Evolutionary conservation across 2,888 invertebrate genomes (phyloP).

Genomic region (Drosophila hawaiiensis): DNA sequence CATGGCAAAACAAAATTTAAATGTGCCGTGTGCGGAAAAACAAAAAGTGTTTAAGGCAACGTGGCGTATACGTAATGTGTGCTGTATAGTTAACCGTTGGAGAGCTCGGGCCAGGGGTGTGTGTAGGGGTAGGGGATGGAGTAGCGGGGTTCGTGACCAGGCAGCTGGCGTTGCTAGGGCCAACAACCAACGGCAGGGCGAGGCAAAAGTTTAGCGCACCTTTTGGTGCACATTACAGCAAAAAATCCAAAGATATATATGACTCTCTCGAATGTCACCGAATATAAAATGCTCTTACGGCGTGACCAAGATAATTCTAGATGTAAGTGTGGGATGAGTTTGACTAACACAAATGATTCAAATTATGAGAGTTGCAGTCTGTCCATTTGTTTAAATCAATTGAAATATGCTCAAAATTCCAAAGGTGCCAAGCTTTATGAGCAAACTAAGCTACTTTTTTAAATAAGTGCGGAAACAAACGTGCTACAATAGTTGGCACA

Average conservation of each 20-base stretch:
- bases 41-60: constrained; percentile 78
- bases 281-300: constrained; percentile 2
- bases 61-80: constrained; percentile 75
- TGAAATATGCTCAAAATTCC: not conserved
- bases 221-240: constrained; percentile 59
- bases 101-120: not conserved
- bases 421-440: not conserved
- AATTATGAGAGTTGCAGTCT: not conserved
- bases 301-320: not conserved
- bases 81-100: constrained; percentile 52
- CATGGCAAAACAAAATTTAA: constrained; percentile 76
- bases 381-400: not conserved
- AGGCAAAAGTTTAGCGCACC: constrained; percentile 64
- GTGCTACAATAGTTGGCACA: constrained; percentile 64
- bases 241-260: constrained; percentile 13
- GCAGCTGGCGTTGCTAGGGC: constrained; percentile 18
- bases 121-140: not conserved
- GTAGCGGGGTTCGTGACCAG: not conserved
- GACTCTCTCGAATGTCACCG: not conserved
- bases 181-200: constrained; percentile 22
- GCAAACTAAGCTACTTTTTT: constrained; percentile 20
- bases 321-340: not conserved
- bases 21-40: constrained; percentile 70
- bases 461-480: constrained; percentile 27
- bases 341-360: not conserved